These are phyloP conservation scores for Synergus gifuensis DNA, from an alignment of 2,888 invertebrate species.

Conservation along the genomic window DNA sequence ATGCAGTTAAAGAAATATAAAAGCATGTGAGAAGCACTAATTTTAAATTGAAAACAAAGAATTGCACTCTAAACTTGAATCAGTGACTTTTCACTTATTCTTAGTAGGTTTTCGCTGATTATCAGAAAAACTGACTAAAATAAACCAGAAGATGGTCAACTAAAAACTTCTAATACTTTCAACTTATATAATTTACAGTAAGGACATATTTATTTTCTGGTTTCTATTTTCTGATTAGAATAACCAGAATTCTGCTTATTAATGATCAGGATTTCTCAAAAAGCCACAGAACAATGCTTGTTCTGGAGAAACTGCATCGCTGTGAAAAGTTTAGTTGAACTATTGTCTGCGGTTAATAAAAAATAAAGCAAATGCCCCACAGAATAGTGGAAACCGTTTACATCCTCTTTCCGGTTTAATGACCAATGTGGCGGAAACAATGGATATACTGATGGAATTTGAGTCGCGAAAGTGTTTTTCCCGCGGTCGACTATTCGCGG, in stretches of 20 bases:
- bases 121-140: no score
- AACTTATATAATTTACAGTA: no score
- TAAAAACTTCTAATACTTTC: no score
- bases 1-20: background rate
- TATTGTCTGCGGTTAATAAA: background rate
- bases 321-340: background rate
- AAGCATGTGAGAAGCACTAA: background rate
- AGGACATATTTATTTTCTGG: no score
- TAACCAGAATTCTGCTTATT: no score
- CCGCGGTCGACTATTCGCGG: slow-evolving; percentile 8
- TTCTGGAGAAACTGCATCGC: background rate
- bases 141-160: no score
- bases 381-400: background rate
- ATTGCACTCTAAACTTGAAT: no score
- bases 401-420: background rate
- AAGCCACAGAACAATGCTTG: background rate
- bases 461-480: background rate
- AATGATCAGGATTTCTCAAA: no score
- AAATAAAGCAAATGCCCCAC: background rate
- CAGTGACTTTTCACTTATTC: no score
- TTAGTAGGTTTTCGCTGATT: no score
- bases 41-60: background rate
- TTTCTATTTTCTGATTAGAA: no score
- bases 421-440: background rate
- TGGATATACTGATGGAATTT: background rate